These are phyloP conservation scores for Lagodon rhomboides DNA, from an alignment of 2,797 vertebrate species.

Conservation along the genomic window DNA sequence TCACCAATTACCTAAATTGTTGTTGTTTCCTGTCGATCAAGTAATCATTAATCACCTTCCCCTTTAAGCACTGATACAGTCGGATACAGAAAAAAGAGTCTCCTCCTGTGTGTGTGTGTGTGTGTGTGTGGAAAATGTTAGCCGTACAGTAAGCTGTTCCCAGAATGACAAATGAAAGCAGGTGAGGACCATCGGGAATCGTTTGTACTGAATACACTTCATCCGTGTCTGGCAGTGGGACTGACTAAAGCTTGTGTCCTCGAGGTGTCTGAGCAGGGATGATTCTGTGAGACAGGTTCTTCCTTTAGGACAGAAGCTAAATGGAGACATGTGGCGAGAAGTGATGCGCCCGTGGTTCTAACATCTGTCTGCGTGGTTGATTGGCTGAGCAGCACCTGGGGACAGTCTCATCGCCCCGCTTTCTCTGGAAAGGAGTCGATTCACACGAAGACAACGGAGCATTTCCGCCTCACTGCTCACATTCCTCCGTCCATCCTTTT, in stretches of 20 bases:
- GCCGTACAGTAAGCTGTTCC: neutral
- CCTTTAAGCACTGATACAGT: neutral
- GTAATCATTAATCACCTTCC: neutral
- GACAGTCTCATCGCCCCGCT: constrained; percentile 21
- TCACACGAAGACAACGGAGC: constrained; percentile 12
- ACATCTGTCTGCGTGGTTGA: constrained; percentile 45
- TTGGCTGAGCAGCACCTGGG: constrained; percentile 43
- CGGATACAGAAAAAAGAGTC: neutral
- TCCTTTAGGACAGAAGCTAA: constrained; percentile 51
- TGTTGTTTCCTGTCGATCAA: neutral
- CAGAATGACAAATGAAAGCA: constrained; percentile 35
- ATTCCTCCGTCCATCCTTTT: neutral
- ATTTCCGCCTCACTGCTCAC: constrained; percentile 5
- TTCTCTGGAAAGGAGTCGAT: neutral
- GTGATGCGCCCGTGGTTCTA: constrained; percentile 34
- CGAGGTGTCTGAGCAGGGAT: constrained; percentile 44
- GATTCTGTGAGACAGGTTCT: constrained; percentile 36
- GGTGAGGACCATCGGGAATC: constrained; percentile 8
- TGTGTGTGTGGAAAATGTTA: neutral
- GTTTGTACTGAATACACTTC: constrained; percentile 22
- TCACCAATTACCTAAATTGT: neutral
- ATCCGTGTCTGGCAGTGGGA: constrained; percentile 14
- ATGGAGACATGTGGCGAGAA: constrained; percentile 50
- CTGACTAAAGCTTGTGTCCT: constrained; percentile 23
- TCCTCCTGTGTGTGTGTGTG: neutral